Conservation (phyloP, 1,140 invertebrate species). For the Paralvinella palmiformis region DNA sequence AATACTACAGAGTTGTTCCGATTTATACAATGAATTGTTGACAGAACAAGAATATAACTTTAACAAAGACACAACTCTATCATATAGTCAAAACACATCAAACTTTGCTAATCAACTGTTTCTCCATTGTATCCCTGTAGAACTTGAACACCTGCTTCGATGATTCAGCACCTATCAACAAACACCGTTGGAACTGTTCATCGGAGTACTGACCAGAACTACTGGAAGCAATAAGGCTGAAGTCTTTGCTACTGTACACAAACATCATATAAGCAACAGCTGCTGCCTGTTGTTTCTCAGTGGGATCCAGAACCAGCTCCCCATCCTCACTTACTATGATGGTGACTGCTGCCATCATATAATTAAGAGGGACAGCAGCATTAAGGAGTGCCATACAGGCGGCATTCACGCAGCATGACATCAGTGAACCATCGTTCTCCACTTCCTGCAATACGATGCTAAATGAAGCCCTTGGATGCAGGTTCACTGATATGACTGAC, state of each 20-base stretch:
- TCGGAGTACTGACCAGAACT: slow-evolving; percentile 32
- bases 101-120: neutral
- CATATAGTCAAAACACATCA: neutral
- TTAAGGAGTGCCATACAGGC: slow-evolving; percentile 73
- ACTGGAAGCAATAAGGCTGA: slow-evolving; percentile 28
- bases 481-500: slow-evolving; percentile 59
- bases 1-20: too few relatives aligned
- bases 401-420: slow-evolving; percentile 76
- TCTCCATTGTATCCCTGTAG: slow-evolving; percentile 32
- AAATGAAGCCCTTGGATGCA: slow-evolving; percentile 73
- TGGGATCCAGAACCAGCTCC: slow-evolving; percentile 64
- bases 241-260: slow-evolving; percentile 40
- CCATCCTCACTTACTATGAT: slow-evolving; percentile 63
- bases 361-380: slow-evolving; percentile 72
- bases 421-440: slow-evolving; percentile 74
- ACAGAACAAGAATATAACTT: too few relatives aligned
- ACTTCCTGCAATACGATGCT: slow-evolving; percentile 78
- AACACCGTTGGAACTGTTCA: slow-evolving; percentile 34
- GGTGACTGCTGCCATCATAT: slow-evolving; percentile 64
- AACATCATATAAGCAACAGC: slow-evolving; percentile 31
- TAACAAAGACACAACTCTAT: too few relatives aligned
- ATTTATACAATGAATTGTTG: too few relatives aligned
- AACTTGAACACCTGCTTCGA: slow-evolving; percentile 35
- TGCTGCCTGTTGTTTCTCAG: slow-evolving; percentile 45
- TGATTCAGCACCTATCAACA: slow-evolving; percentile 20